Evolutionary conservation across 2,113 vertebrate species (phyloP).

Genomic region (Platichthys stellatus): DNA sequence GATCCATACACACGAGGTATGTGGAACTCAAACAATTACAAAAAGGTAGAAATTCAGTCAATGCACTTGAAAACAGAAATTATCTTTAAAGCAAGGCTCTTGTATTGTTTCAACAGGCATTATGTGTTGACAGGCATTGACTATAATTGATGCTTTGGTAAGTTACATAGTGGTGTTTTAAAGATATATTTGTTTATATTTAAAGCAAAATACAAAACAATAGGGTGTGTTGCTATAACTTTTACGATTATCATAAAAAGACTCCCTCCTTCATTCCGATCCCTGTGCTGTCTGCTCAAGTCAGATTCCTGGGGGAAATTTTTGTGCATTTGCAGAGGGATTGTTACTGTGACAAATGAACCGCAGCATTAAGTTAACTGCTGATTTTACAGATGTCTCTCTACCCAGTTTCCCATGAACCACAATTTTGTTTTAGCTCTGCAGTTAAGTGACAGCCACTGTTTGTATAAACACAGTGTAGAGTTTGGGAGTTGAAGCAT

Average conservation of each 20-base stretch:
- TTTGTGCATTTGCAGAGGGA: slow-evolving; percentile 44
- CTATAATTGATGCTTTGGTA: slow-evolving; percentile 67
- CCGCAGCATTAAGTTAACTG: too few relatives aligned
- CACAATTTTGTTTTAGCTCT: slow-evolving; percentile 29
- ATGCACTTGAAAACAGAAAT: slow-evolving; percentile 43
- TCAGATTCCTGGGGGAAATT: slow-evolving; percentile 7
- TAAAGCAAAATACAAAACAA: slow-evolving; percentile 37
- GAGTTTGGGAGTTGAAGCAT: slow-evolving; percentile 30
- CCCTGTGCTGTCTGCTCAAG: slow-evolving; percentile 32
- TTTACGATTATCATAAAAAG: too few relatives aligned
- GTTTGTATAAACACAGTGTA: slow-evolving; percentile 15
- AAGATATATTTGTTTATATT: slow-evolving; percentile 1
- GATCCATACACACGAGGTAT: slow-evolving; percentile 42
- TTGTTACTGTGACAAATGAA: background rate
- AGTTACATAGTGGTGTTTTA: slow-evolving; percentile 35
- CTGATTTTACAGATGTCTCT: slow-evolving; percentile 18
- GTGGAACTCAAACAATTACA: background rate
- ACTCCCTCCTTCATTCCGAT: slow-evolving; percentile 27
- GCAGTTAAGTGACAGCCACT: slow-evolving; percentile 31
- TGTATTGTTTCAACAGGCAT: slow-evolving; percentile 69
- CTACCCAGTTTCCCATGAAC: slow-evolving; percentile 18
- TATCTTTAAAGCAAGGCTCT: slow-evolving; percentile 55
- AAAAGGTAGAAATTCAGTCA: slow-evolving; percentile 22
- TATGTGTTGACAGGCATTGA: slow-evolving; percentile 61
- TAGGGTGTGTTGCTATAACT: background rate